Conservation (phyloP, 2,113 vertebrate genomes). For the Psophia crepitans region DNA sequence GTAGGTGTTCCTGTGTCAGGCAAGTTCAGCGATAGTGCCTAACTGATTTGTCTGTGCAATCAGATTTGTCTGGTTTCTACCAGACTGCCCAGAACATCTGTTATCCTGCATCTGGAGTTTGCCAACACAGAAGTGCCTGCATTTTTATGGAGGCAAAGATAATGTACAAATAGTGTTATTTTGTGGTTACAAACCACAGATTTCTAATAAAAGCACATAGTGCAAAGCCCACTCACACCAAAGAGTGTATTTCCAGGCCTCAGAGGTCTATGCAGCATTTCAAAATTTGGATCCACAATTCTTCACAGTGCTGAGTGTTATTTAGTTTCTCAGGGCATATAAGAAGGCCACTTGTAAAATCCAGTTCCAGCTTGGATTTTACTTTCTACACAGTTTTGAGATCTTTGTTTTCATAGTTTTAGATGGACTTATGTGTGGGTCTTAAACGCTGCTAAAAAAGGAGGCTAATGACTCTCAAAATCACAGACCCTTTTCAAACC, state of each 20-base stretch:
- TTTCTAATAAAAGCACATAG: not conserved
- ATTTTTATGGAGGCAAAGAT: not conserved
- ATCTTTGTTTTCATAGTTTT: not conserved
- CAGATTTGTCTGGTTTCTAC: not conserved
- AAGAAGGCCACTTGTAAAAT: not conserved
- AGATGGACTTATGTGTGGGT: fast-evolving
- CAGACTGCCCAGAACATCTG: not conserved
- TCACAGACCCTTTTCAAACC: not conserved
- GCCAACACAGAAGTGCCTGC: not conserved
- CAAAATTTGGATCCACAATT: not conserved
- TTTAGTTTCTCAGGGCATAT: not conserved
- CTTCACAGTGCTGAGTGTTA: not conserved
- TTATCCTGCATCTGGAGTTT: not conserved
- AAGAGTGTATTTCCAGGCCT: not conserved
- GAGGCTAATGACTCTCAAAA: not conserved
- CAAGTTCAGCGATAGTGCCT: not conserved
- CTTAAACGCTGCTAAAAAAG: not conserved
- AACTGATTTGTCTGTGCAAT: not conserved
- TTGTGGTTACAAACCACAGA: not conserved
- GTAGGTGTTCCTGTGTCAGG: not conserved
- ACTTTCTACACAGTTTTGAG: not conserved
- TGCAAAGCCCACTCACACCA: not conserved
- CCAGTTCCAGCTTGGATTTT: not conserved
- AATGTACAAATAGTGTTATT: not conserved
- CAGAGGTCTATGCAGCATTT: not conserved